phyloP scores from a whole-genome alignment of 2,113 vertebrate species.

The Odobenus rosmarus region DNA sequence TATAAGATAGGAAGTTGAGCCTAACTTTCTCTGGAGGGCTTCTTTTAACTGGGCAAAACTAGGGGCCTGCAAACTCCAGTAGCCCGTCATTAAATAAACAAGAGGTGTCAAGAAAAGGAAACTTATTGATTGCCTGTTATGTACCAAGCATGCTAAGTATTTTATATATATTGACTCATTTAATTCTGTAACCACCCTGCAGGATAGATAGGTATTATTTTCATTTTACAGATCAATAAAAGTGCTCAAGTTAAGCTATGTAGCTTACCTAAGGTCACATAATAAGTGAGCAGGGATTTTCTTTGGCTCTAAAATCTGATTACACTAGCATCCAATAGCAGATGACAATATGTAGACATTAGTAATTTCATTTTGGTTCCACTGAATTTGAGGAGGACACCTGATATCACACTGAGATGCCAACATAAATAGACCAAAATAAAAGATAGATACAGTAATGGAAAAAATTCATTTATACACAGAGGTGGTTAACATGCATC shows the following conservation, averaged over 20 bases:
- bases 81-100: background rate
- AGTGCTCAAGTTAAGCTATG: background rate
- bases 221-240: background rate
- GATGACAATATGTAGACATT: background rate
- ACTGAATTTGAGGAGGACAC: background rate
- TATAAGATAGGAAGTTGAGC: background rate
- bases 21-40: background rate
- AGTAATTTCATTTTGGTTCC: background rate
- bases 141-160: background rate
- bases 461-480: background rate
- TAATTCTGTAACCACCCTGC: background rate
- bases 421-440: background rate
- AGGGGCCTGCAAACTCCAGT: background rate
- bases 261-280: background rate
- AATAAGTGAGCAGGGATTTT: constrained; percentile 23
- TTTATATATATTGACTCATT: background rate
- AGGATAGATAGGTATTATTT: constrained; percentile 23
- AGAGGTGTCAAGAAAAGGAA: background rate
- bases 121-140: background rate
- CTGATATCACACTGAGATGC: background rate
- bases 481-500: background rate
- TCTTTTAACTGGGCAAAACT: background rate
- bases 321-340: background rate
- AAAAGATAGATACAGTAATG: background rate
- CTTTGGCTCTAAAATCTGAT: constrained; percentile 45